Evolutionary conservation across 2,797 vertebrate genomes (phyloP).

Genomic region (Gadopsis bispinosus): DNA sequence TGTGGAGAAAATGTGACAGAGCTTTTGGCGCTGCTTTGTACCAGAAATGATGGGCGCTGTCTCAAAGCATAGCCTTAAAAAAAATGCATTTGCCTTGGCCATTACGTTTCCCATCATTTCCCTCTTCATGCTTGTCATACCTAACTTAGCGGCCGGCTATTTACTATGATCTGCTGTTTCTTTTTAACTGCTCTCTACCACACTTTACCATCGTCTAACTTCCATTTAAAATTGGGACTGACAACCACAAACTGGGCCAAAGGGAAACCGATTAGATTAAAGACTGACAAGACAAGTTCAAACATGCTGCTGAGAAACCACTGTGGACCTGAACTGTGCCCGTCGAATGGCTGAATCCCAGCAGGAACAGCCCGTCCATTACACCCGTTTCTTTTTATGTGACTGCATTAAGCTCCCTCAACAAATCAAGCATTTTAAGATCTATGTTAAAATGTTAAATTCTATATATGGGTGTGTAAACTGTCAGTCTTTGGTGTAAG

Average conservation of each 20-base stretch:
- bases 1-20: slow-evolving; percentile 9
- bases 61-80: slow-evolving; percentile 35
- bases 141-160: slow-evolving; percentile 43
- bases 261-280: slow-evolving; percentile 65
- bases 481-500: slow-evolving; percentile 22
- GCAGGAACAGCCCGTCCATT: slow-evolving; percentile 20
- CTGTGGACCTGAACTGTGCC: slow-evolving; percentile 8
- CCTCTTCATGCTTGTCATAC: slow-evolving; percentile 54
- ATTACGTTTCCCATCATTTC: slow-evolving; percentile 48
- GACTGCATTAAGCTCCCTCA: slow-evolving; percentile 22
- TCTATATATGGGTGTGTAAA: slow-evolving; percentile 17
- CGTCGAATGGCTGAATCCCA: slow-evolving; percentile 34
- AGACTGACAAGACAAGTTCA: slow-evolving; percentile 50
- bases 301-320: slow-evolving; percentile 35
- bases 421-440: slow-evolving; percentile 39
- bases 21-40: slow-evolving; percentile 19
- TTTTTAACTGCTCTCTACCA: slow-evolving; percentile 38
- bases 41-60: slow-evolving; percentile 29
- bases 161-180: slow-evolving; percentile 49
- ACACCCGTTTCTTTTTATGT: slow-evolving; percentile 42
- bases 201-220: slow-evolving; percentile 36
- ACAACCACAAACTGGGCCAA: slow-evolving; percentile 63
- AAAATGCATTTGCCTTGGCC: background rate
- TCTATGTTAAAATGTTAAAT: slow-evolving; percentile 19
- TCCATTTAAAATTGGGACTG: slow-evolving; percentile 54